Evolutionary conservation across 1,140 invertebrate genomes (phyloP).

Genomic region (Platorchestia sp.): DNA sequence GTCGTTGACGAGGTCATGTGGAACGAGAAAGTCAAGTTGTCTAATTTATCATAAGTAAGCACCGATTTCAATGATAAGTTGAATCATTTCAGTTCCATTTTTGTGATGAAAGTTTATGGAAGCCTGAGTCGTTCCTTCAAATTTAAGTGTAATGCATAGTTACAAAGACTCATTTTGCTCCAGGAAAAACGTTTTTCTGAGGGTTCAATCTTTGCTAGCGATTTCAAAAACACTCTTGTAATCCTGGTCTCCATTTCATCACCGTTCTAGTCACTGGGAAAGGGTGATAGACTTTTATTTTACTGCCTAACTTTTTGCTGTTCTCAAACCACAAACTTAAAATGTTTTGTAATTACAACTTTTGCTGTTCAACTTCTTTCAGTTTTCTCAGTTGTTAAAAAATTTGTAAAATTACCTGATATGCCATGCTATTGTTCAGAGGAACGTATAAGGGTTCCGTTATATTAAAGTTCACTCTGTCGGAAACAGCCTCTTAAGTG

Average conservation of each 20-base stretch:
- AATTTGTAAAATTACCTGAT: neutral
- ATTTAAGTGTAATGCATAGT: neutral
- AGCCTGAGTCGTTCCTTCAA: neutral
- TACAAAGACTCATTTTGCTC: neutral
- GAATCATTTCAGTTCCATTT: neutral
- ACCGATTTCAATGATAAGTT: neutral
- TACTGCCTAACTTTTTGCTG: neutral
- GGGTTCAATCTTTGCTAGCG: neutral
- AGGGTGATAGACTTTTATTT: neutral
- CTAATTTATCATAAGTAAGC: neutral
- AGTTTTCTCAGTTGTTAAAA: neutral
- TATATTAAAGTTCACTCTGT: no score
- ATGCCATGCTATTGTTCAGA: no score
- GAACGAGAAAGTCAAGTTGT: neutral
- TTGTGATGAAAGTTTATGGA: neutral
- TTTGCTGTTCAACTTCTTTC: neutral
- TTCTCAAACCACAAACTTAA: neutral
- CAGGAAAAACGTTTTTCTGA: neutral
- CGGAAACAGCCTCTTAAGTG: no score
- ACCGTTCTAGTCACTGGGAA: neutral
- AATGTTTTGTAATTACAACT: neutral
- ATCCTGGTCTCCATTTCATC: neutral
- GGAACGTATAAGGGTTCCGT: no score
- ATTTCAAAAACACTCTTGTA: neutral
- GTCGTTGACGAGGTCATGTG: neutral